These are phyloP conservation scores for Petroica traversi DNA, from an alignment of 2,113 vertebrate species.

Conservation along the genomic window DNA sequence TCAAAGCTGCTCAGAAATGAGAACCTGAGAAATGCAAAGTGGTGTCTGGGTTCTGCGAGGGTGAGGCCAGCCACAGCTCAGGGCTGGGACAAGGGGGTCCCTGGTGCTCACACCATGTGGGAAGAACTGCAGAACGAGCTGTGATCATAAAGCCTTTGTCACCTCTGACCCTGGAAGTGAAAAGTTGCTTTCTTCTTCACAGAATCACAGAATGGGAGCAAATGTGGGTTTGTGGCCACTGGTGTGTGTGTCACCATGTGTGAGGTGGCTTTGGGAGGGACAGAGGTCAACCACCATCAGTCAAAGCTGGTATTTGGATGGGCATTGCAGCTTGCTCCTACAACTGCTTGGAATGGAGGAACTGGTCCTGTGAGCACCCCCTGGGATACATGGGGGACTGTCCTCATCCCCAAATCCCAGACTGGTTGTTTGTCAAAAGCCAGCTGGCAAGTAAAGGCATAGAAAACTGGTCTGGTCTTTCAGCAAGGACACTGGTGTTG, in stretches of 20 bases:
- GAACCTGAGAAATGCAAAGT: background rate
- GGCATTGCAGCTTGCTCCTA: background rate
- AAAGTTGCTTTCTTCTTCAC: background rate
- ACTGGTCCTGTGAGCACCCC: background rate
- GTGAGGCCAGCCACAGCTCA: fast-evolving
- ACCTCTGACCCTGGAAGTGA: background rate
- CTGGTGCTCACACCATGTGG: background rate
- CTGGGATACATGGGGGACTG: background rate
- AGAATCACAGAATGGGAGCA: background rate
- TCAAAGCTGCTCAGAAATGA: background rate
- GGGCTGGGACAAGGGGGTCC: background rate
- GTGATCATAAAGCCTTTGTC: background rate
- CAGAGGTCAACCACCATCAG: background rate
- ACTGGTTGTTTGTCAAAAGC: background rate
- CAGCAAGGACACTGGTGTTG: background rate
- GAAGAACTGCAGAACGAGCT: background rate
- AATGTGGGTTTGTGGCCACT: background rate
- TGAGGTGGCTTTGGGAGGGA: background rate
- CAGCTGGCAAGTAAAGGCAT: background rate
- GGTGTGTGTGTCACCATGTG: background rate
- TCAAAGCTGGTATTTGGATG: background rate
- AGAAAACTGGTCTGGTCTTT: background rate
- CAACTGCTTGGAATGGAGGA: background rate
- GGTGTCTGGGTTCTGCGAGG: background rate
- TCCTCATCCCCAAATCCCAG: background rate